Conservation (phyloP, 2,113 vertebrate species). For the Talpa occidentalis region DNA sequence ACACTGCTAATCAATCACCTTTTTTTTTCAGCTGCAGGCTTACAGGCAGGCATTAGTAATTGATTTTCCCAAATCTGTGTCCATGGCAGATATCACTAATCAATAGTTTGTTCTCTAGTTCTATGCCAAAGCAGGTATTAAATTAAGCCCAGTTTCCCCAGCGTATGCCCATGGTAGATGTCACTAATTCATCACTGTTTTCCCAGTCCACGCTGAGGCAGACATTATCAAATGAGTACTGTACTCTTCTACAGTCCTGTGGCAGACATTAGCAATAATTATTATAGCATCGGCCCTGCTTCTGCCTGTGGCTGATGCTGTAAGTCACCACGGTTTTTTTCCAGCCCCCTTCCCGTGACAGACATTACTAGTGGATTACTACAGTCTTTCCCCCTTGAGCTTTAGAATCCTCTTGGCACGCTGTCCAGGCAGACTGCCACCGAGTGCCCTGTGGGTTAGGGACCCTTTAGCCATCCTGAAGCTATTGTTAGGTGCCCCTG, state of each 20-base stretch:
- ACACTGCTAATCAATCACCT: too few species aligned
- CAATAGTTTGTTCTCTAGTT: neutral
- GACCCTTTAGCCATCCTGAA: neutral
- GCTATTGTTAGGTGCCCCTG: neutral
- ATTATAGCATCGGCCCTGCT: accelerated
- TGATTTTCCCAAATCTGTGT: too few species aligned
- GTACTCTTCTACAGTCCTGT: accelerated
- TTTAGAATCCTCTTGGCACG: neutral
- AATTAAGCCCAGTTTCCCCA: neutral
- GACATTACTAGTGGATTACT: neutral
- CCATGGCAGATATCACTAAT: neutral
- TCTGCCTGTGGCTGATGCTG: neutral
- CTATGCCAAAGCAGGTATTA: neutral
- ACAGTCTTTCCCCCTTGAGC: neutral
- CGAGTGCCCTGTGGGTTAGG: too few species aligned
- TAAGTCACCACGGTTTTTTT: accelerated
- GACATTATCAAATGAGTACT: neutral
- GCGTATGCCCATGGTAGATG: neutral
- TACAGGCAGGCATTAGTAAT: neutral
- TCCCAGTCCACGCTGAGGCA: accelerated
- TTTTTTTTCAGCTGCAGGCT: too few species aligned
- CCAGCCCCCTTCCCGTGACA: neutral
- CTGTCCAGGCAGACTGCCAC: neutral
- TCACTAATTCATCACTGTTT: neutral
- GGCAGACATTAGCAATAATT: neutral